Evolutionary conservation across 2,888 invertebrate genomes (phyloP), one percentile per base, ranked within the genome.

Genomic region (Chymomyza procnemis): DNA sequence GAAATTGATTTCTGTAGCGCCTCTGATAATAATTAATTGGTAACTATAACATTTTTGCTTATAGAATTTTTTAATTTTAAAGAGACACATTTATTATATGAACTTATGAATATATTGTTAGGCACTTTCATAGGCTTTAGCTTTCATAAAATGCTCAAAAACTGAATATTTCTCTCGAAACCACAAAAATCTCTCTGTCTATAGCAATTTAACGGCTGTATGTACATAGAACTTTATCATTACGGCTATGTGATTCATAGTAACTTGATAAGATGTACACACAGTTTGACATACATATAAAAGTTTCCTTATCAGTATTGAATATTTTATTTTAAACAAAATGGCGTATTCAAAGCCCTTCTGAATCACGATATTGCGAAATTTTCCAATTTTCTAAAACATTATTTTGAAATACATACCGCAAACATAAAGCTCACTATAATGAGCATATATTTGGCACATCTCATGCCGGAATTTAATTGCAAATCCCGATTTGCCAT

Each of bases 351-450:
- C 34, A 12, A 41, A 14, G 12, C 69, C 26, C 30, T 54, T 30
- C 57, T 81, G 80, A 81, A 71, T 85, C 76, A 83, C 61, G 21
- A 21, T 26, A 61, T 46, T 41, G 12, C 8, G 26, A 2, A 9
- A 52, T 58, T 47, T 54, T 60, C 52, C 22, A 41, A 55, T 54
- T 26, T 58, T 58, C 71, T 19, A 22, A 21, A 34, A 4, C 5
- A 18, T 55, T 16, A 3, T 2, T 19, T 48, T 48, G 22, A 59
- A 54, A 83, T 12, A 93, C 95, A 94, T 90, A 96, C 96, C 92
- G 95, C 94, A 91, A 96, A 96, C 89, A 96, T 93, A 26, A 95
- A 93, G 88, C 95, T 95, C 80, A 96, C 94, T 78, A 94, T 92
- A 83, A 96, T 92, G 75, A 96, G 92, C 92, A 95, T 93, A 87